Conservation (phyloP, 2,888 invertebrate species). For the Tinea pellionella region DNA sequence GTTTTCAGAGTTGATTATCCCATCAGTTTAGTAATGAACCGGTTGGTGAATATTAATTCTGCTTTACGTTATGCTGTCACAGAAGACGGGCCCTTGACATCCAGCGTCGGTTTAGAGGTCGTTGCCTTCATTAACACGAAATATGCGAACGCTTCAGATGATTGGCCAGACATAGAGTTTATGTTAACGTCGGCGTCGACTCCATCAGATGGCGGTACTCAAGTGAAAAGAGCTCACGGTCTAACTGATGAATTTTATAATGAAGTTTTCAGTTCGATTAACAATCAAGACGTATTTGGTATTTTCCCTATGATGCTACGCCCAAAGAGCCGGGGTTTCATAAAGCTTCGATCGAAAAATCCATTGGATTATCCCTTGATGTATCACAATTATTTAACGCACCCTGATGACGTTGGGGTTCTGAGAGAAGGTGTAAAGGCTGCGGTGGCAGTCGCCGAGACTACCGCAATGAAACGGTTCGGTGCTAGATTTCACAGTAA, state of each 20-base stretch:
- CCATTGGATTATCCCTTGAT: constrained; percentile 86
- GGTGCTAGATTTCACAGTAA: constrained; percentile 82
- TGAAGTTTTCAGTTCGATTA: constrained; percentile 78
- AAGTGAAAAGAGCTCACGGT: constrained; percentile 84
- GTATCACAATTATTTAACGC: constrained; percentile 91
- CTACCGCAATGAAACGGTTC: constrained; percentile 80
- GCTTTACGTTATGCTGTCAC: constrained; percentile 85
- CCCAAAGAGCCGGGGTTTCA: constrained; percentile 85
- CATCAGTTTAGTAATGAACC: constrained; percentile 81
- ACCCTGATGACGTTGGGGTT: constrained; percentile 85
- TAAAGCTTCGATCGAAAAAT: constrained; percentile 77
- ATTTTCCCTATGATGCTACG: constrained; percentile 91
- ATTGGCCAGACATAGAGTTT: constrained; percentile 93
- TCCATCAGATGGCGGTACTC: constrained; percentile 85
- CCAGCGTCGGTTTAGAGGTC: constrained; percentile 87
- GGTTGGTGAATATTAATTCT: constrained; percentile 85
- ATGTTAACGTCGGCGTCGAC: constrained; percentile 88
- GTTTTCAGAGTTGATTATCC: constrained; percentile 85
- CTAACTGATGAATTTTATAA: constrained; percentile 84
- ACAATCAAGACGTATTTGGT: constrained; percentile 81
- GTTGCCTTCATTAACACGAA: constrained; percentile 90
- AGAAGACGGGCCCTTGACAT: constrained; percentile 89
- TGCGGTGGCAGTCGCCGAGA: constrained; percentile 83
- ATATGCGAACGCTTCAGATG: constrained; percentile 86
- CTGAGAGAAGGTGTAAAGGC: constrained; percentile 89